Evolutionary conservation across 2,797 vertebrate genomes (phyloP), one percentile per base, ranked within the genome.

Genomic region (Poliocrania exsul): DNA sequence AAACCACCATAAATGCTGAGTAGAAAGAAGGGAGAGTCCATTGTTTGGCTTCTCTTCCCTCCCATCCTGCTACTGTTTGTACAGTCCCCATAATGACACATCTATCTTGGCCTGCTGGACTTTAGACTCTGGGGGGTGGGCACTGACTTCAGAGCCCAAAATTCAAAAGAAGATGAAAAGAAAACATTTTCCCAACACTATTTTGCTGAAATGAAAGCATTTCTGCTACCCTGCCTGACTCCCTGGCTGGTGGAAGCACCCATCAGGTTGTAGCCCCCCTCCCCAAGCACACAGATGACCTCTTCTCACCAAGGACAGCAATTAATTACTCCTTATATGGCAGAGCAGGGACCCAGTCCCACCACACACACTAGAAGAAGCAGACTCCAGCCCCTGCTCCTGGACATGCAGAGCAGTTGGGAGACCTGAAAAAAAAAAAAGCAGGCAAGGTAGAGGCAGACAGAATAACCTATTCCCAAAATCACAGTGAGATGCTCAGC

Each of bases 121-220:
- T 90, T 88, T 1, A 18, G 33, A 42, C 64, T 83, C 0, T 2
- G 29, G 2, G 62, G 29, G 65, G 7, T 87, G 75, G 90, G 47
- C 54, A 57, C 44, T 3, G 10, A 86, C 54, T 87, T 64, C 73
- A 80, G 81, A 74, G 28, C 54, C 81, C 73, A 67, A 88, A 94
- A 88, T 93, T 77, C 94, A 75, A 86, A 88, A 77, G 17, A 84
- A 17, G 18, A 83, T 83, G 33, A 84, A 90, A 88, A 83, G 70
- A 93, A 96, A 94, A 65, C 56, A 81, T 33, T 73, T 81, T 74
- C 62, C 69, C 3, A 11, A 42, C 29, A 71, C 51, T 28, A 4
- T 49, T 88, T 57, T 80, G 40, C 42, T 62, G 44, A 24, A 93
- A 61, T 0, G 1, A 78, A 92, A 88, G 33, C 3, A 2, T 31